phyloP scores from a whole-genome alignment of 2,797 vertebrate species.

The Craterocephalus amniculus region DNA sequence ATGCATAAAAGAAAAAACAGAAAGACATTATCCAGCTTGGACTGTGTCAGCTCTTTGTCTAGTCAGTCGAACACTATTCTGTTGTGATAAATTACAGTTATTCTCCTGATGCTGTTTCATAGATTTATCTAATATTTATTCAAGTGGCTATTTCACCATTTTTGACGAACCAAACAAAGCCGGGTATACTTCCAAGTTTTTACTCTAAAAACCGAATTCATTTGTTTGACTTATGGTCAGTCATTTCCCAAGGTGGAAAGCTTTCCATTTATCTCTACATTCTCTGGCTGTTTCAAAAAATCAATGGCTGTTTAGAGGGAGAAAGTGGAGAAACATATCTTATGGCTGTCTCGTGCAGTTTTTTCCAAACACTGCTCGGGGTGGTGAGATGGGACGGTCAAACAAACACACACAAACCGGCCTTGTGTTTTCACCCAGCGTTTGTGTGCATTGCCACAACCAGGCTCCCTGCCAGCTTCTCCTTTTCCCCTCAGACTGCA shows the following conservation, averaged over 20 bases:
- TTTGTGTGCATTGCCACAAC: conserved; percentile 86
- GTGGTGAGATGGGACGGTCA: conserved; percentile 62
- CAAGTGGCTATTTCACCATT: conserved; percentile 16
- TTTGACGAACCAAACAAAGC: conserved; percentile 28
- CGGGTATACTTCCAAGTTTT: conserved; percentile 38
- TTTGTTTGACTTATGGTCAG: conserved; percentile 47
- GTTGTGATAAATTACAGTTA: conserved; percentile 28
- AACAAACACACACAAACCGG: conserved; percentile 76
- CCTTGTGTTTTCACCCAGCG: conserved; percentile 82
- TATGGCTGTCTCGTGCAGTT: conserved; percentile 42
- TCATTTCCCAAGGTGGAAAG: conserved; percentile 31
- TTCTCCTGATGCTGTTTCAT: conserved; percentile 31
- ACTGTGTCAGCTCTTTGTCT: conserved; percentile 53
- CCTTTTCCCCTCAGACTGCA: conserved; percentile 58
- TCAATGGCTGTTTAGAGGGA: conserved; percentile 37
- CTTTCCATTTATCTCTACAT: conserved; percentile 29
- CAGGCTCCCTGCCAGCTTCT: conserved; percentile 81
- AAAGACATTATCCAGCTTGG: conserved; percentile 38
- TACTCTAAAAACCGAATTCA: conserved; percentile 40
- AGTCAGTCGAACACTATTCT: conserved; percentile 16
- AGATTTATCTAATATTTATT: conserved; percentile 42
- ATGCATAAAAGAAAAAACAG: conserved; percentile 19
- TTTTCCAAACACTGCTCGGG: conserved; percentile 59
- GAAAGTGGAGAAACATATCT: conserved; percentile 26
- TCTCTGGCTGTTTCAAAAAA: conserved; percentile 18